A percentile compares a stretch with the other conserved stretches of the same genome.
Conservation (phyloP, 2,888 invertebrate genomes). For the Tricholauxania praeusta region DNA sequence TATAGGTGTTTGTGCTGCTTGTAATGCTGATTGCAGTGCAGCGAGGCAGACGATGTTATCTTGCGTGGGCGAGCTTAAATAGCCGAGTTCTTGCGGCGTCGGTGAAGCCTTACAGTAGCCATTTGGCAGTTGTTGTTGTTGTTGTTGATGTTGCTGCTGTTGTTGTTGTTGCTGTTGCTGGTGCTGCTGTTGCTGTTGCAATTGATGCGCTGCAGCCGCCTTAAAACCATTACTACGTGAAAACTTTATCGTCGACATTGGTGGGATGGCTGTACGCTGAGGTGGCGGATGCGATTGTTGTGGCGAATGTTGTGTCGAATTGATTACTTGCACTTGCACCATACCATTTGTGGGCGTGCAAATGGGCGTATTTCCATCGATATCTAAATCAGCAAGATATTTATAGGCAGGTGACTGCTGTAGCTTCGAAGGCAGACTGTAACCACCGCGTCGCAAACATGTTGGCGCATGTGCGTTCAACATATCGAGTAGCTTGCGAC, state of each 20-base stretch:
- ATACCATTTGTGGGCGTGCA: slow-evolving; percentile 29
- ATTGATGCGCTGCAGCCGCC: slow-evolving; percentile 50
- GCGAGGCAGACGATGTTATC: slow-evolving; percentile 55
- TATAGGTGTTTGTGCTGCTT: slow-evolving; percentile 50
- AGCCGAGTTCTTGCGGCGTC: slow-evolving; percentile 64
- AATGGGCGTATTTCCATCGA: slow-evolving; percentile 51
- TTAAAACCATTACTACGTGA: slow-evolving; percentile 59
- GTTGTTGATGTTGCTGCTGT: slow-evolving; percentile 49
- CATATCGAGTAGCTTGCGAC: slow-evolving; percentile 83
- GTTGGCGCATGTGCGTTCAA: slow-evolving; percentile 79
- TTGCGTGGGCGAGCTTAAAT: slow-evolving; percentile 64
- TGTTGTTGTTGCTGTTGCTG: slow-evolving; percentile 49
- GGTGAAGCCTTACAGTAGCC: slow-evolving; percentile 68
- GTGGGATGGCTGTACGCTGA: slow-evolving; percentile 64
- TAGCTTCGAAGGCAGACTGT: slow-evolving; percentile 61
- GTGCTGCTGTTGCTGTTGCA: slow-evolving; percentile 46
- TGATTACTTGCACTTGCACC: slow-evolving; percentile 14
- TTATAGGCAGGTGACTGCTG: slow-evolving; percentile 65
- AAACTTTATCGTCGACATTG: slow-evolving; percentile 66
- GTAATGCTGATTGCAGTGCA: slow-evolving; percentile 41
- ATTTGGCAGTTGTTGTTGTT: slow-evolving; percentile 57
- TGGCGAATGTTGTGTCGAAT: neutral
- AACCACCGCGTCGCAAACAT: slow-evolving; percentile 71
- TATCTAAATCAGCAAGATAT: slow-evolving; percentile 62
- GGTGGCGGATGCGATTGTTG: slow-evolving; percentile 46